Evolutionary conservation across 2,797 vertebrate genomes (phyloP).

Genomic region (Cyprinodon diabolis): DNA sequence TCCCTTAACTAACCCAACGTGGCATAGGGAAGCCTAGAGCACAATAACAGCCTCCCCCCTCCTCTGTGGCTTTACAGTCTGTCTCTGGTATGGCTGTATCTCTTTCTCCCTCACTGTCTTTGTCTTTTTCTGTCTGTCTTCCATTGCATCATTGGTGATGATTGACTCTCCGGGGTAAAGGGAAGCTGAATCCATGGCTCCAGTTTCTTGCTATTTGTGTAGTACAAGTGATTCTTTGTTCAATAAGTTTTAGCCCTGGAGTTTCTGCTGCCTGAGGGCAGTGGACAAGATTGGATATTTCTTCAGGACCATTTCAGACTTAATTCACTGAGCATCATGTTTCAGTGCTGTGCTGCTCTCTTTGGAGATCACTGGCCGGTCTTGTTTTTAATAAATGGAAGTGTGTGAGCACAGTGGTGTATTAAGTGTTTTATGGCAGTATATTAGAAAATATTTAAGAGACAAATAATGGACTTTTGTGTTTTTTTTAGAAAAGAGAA

Average conservation of each 20-base stretch:
- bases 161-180: slow-evolving; percentile 80
- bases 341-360: slow-evolving; percentile 48
- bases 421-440: slow-evolving; percentile 32
- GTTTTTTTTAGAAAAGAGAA: neutral
- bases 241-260: slow-evolving; percentile 69
- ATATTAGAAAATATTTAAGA: slow-evolving; percentile 31
- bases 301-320: slow-evolving; percentile 75
- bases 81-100: slow-evolving; percentile 34
- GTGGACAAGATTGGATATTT: slow-evolving; percentile 69
- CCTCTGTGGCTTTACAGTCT: slow-evolving; percentile 22
- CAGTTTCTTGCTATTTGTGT: slow-evolving; percentile 76
- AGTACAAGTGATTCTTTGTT: slow-evolving; percentile 81
- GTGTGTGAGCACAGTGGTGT: slow-evolving; percentile 17
- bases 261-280: slow-evolving; percentile 65
- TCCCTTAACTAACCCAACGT: slow-evolving; percentile 56
- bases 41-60: slow-evolving; percentile 51
- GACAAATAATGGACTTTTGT: slow-evolving; percentile 28
- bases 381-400: slow-evolving; percentile 40
- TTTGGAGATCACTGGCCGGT: slow-evolving; percentile 38
- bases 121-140: slow-evolving; percentile 49
- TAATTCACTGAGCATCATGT: slow-evolving; percentile 69
- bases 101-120: slow-evolving; percentile 20
- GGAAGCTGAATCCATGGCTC: slow-evolving; percentile 72
- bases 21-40: slow-evolving; percentile 55
- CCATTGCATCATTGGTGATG: slow-evolving; percentile 70